Evolutionary conservation across 2,797 vertebrate species (phyloP), one percentile per base, ranked within the genome.

Genomic region (Coregonus sp.): DNA sequence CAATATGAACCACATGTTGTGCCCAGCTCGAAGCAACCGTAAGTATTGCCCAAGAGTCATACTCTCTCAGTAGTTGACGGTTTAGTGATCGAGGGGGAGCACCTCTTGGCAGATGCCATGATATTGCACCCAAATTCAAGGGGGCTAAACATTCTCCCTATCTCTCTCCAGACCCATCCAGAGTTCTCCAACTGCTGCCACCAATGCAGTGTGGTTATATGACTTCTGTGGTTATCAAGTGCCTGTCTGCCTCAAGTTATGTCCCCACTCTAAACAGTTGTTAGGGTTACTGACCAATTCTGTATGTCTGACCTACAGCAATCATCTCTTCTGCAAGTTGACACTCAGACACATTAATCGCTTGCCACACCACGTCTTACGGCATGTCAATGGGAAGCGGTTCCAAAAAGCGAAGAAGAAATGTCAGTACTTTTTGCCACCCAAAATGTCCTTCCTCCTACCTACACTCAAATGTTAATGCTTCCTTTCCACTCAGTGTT

Each of bases 321-420:
- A 94, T 59, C 96, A 96, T 80, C 88, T 99, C 33, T 99, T 99
- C 87, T 99, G 98, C 87, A 98, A 93, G 72, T 93, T 99, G 80
- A 99, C 97, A 0, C 94, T 99, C 70, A 93, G 97, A 61, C 98
- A 99, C 89, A 93, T 99, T 88, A 98, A 98, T 91, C 95, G 90
- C 37, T 78, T 93, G 37, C 97, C 97, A 0, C 95, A 95, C 65
- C 96, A 99, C 0, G 93, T 99, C 15, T 86, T 96, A 0, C 91
- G 89, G 6, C 98, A 99, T 0, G 92, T 96, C 54, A 93, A 85
- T n/a, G 98, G 98, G 59, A 96, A 90, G 72, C 94, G 96, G 35
- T 99, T 94, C 83, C 95, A 92, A 85, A 95, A 93, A 67, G 97
- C 98, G 0, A 89, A 97, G 15, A 83, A 31, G 14, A 86, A 77